Percentiles rank a stretch among this genome's conserved stretches.
Evolutionary conservation across 2,888 invertebrate species (phyloP).

Genomic region (Hyposoter dolosus): DNA sequence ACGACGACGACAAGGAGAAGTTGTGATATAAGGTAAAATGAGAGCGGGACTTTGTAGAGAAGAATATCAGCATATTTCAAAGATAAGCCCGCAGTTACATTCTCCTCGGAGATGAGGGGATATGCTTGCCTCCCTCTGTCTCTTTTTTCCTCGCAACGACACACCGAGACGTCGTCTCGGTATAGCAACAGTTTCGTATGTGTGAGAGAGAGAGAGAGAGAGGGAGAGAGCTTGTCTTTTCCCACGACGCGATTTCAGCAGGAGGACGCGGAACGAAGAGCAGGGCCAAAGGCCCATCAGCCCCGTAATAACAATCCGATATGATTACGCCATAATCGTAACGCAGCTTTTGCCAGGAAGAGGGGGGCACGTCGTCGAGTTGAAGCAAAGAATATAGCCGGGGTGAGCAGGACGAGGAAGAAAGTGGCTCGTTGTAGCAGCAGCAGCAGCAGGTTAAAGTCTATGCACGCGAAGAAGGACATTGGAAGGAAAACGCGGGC

Average conservation of each 20-base stretch:
- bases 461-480: conserved; percentile 28
- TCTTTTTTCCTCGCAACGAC: conserved; percentile 72
- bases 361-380: neutral
- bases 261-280: neutral
- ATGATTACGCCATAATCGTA: conserved; percentile 85
- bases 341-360: conserved; percentile 72
- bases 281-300: conserved; percentile 80
- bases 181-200: conserved; percentile 60
- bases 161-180: conserved; percentile 62
- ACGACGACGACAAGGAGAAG: conserved; percentile 36
- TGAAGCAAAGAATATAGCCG: conserved; percentile 6
- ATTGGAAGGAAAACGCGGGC: neutral
- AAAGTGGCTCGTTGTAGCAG: conserved; percentile 44
- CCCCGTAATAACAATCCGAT: conserved; percentile 85
- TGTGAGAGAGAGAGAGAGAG: too few relatives aligned
- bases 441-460: neutral
- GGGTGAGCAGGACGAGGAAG: conserved; percentile 26
- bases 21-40: neutral
- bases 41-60: too few relatives aligned
- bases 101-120: conserved; percentile 63
- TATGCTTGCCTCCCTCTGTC: neutral
- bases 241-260: conserved; percentile 34
- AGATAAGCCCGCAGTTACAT: conserved; percentile 81
- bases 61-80: conserved; percentile 85
- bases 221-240: conserved; percentile 66